Conservation (phyloP, 2,888 invertebrate genomes). For the Dilophus febrilis region DNA sequence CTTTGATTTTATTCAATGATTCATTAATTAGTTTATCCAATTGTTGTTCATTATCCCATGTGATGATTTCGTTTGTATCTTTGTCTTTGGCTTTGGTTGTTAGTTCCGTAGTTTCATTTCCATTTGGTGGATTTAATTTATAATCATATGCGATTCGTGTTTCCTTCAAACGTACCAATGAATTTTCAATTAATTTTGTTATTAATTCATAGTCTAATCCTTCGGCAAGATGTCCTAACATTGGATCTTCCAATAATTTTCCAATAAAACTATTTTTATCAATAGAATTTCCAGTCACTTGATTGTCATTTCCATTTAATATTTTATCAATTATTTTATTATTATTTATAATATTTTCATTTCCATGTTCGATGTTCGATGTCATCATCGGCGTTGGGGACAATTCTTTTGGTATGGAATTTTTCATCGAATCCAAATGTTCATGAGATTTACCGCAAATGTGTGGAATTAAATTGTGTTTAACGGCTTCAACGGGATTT, state of each 20-base stretch:
- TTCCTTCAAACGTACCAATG: conserved; percentile 39
- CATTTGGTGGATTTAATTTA: conserved; percentile 22
- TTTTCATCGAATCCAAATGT: background rate
- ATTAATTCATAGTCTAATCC: conserved; percentile 43
- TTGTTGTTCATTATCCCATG: conserved; percentile 19
- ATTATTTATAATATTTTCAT: background rate
- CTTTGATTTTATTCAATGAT: conserved; percentile 27
- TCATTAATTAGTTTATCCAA: conserved; percentile 29
- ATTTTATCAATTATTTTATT: conserved; percentile 8
- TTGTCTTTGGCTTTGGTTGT: no score
- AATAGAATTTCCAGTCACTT: no score
- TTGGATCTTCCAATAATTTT: conserved; percentile 45
- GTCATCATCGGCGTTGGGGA: no score
- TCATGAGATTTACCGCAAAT: conserved; percentile 45
- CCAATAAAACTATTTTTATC: conserved; percentile 35
- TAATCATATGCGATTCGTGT: no score
- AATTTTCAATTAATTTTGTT: conserved; percentile 47
- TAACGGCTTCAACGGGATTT: conserved; percentile 62
- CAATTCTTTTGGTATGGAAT: background rate
- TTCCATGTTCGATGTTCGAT: background rate
- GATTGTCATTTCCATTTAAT: conserved; percentile 11
- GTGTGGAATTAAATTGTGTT: conserved; percentile 56
- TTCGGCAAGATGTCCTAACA: conserved; percentile 43
- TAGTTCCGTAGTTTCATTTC: conserved; percentile 25
- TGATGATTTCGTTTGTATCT: no score